Percentiles rank a stretch among this genome's conserved stretches.
phyloP scores from a whole-genome alignment of 2,113 vertebrate genomes.

The Sminthopsis crassicaudata region DNA sequence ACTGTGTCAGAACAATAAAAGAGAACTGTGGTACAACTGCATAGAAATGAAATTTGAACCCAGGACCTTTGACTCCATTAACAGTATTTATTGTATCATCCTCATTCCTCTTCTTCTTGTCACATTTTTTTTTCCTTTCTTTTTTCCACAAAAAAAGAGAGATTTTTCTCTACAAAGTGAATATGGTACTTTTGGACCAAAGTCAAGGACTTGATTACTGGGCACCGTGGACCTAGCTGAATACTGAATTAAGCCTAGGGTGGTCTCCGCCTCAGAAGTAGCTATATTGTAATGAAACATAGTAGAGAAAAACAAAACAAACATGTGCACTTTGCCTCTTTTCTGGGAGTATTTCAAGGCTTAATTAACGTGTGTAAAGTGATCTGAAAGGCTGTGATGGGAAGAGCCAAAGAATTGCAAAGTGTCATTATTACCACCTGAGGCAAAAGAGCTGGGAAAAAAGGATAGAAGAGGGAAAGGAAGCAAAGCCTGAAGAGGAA shows the following conservation, averaged over 20 bases:
- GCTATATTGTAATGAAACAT: not conserved
- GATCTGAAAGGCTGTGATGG: slow-evolving; percentile 69
- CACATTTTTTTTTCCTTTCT: not conserved
- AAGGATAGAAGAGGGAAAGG: slow-evolving; percentile 33
- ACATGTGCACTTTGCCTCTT: slow-evolving; percentile 43
- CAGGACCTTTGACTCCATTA: not conserved
- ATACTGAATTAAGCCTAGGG: not conserved
- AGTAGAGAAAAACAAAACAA: not conserved
- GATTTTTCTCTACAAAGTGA: not conserved
- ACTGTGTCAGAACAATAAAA: no score
- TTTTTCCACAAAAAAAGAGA: not conserved
- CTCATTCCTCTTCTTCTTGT: not conserved
- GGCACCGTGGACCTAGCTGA: not conserved
- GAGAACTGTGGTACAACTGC: no score
- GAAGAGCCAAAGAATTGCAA: slow-evolving; percentile 38
- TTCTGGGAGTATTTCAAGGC: slow-evolving; percentile 60
- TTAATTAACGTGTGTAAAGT: slow-evolving; percentile 70
- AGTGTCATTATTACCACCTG: slow-evolving; percentile 54
- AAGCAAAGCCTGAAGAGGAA: slow-evolving; percentile 38
- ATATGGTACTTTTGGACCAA: not conserved
- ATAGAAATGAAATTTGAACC: not conserved
- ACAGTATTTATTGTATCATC: not conserved
- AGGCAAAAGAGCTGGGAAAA: slow-evolving; percentile 50
- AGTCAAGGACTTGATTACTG: not conserved
- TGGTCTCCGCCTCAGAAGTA: not conserved